Percentiles rank a stretch among this genome's conserved stretches.
These are phyloP conservation scores for Cephalopholis sonnerati DNA, from an alignment of 2,113 vertebrate genomes.

Conservation along the genomic window DNA sequence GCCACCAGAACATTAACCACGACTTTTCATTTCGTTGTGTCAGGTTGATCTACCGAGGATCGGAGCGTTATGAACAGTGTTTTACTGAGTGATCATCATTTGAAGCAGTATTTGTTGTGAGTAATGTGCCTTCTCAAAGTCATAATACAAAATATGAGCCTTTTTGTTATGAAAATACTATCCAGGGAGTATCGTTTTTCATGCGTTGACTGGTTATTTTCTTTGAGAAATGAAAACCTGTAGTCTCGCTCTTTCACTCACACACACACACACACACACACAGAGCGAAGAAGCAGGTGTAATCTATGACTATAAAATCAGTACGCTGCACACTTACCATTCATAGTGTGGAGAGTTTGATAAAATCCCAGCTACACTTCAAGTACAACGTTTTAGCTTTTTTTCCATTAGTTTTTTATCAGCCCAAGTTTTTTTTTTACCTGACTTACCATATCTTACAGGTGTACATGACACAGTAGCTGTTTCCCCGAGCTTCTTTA, in stretches of 20 bases:
- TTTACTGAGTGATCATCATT: conserved; percentile 42
- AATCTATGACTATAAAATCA: conserved; percentile 48
- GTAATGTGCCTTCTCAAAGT: conserved; percentile 26
- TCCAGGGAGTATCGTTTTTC: conserved; percentile 48
- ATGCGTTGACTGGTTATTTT: conserved; percentile 65
- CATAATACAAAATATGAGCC: conserved; percentile 36
- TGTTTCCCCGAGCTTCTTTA: neutral
- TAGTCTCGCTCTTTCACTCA: neutral
- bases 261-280: conserved; percentile 13
- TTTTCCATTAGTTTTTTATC: conserved; percentile 42
- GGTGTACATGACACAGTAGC: conserved; percentile 31
- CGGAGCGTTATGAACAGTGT: conserved; percentile 5
- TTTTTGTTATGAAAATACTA: conserved; percentile 58
- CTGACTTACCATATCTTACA: conserved; percentile 28
- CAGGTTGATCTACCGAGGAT: conserved; percentile 6
- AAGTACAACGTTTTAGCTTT: conserved; percentile 26
- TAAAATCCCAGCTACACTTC: conserved; percentile 25
- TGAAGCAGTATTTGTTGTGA: conserved; percentile 26
- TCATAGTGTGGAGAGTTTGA: conserved; percentile 54
- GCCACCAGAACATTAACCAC: conserved; percentile 34
- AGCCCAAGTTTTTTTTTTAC: conserved; percentile 5
- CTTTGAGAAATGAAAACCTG: conserved; percentile 51
- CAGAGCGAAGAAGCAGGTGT: conserved; percentile 9
- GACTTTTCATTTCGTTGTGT: conserved; percentile 17
- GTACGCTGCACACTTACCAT: conserved; percentile 38